Base-by-base conservation (phyloP, 2,113 vertebrate species). In the Illadopsis cleaveri region DNA sequence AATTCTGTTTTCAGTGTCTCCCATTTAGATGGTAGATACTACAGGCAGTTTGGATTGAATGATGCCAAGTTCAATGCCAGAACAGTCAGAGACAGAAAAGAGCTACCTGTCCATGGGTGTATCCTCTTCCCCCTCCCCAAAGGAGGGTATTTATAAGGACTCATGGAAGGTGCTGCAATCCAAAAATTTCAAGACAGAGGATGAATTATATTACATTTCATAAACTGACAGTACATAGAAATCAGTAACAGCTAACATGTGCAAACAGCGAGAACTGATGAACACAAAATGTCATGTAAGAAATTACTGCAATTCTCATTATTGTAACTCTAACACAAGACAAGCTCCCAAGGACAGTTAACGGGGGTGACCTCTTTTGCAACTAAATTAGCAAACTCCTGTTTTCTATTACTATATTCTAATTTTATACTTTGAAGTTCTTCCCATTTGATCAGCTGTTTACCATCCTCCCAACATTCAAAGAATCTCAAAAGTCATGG, bases 401-500 rank as follows among this genome's bases (percentile, higher is more conserved):
- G 53, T 48, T 89, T 82, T 82, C 53, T 82, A 47, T 82, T 85
- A 61, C 48, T 44, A 42, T 28, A 42, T 76, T 89, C 37, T 51
- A 30, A 11, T 89, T 64, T 71, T 48, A 37, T 25, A 81, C 35
- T 75, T 89, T 35, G 25, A 81, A 76, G 65, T 60, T 79, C 65
- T 76, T 86, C n/a, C 45, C 57, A 42, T 89, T 89, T 86, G n/a
- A 89, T 94, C 77, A 79, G 68, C 72, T 95, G 51, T 50, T 95
- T 91, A 76, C 57, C 60, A 71, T 85, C 81, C 73, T 89, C 27
- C 65, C 54, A 30, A 61, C 45, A 94, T 3, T 18, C 24, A 91
- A 91, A 91, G 45, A 86, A 66, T 48, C 45, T 91, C 69, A 68
- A 14, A 77, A 84, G 48, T 51, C 24, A 68, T 10, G 14, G 27